A percentile compares a stretch with the other conserved stretches of the same genome.
phyloP scores from a whole-genome alignment of 2,888 invertebrate species.

The Crepidodera aurea region DNA sequence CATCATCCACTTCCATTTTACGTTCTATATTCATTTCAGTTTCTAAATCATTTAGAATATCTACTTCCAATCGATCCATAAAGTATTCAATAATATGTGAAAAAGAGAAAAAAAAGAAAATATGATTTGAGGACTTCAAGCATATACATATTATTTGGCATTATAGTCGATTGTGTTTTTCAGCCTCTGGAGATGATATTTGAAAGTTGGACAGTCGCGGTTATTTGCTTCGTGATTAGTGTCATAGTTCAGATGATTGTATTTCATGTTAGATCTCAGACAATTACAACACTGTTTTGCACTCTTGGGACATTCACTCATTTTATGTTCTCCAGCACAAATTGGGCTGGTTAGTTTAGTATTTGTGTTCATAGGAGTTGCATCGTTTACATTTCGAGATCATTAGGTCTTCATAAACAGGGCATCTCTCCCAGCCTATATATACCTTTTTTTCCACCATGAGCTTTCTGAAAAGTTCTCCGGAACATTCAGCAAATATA shows the following conservation, averaged over 20 bases:
- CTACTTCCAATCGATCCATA: too few relatives aligned
- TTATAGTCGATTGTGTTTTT: neutral
- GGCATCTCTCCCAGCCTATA: conserved; percentile 3
- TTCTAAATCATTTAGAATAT: too few relatives aligned
- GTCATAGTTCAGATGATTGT: neutral
- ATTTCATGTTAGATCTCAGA: conserved; percentile 6
- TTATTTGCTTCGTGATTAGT: conserved; percentile 13
- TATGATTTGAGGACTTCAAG: too few relatives aligned
- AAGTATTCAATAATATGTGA: too few relatives aligned
- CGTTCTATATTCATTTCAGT: too few relatives aligned
- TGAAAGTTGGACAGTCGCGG: conserved; percentile 4
- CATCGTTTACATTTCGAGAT: conserved; percentile 11
- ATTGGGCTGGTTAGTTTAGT: conserved; percentile 8
- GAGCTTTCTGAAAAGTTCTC: conserved; percentile 1
- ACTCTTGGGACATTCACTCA: conserved; percentile 1
- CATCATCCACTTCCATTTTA: too few relatives aligned
- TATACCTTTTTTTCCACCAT: conserved; percentile 14
- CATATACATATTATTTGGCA: neutral
- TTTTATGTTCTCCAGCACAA: conserved; percentile 14
- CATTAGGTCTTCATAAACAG: conserved; percentile 11
- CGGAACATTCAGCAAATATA: conserved; percentile 22
- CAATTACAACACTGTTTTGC: conserved; percentile 17
- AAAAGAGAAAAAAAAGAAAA: too few relatives aligned
- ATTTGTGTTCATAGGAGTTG: conserved; percentile 9
- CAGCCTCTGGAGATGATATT: too few relatives aligned